Evolutionary conservation across 2,888 invertebrate species (phyloP).

Genomic region (Folsomia manolachei): DNA sequence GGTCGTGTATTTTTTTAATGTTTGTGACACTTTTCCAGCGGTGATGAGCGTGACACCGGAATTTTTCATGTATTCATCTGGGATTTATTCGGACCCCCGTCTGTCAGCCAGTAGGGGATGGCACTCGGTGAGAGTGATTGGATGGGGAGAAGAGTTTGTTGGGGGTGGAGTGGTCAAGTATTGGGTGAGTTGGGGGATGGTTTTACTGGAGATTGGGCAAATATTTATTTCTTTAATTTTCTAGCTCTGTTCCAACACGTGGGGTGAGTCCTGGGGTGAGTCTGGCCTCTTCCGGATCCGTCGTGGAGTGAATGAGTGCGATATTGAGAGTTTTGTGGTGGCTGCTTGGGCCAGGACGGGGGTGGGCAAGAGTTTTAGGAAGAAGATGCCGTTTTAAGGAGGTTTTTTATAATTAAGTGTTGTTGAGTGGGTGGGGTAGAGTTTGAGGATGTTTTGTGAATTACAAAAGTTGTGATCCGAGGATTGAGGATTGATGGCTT

Average conservation of each 20-base stretch:
- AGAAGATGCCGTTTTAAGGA: no score
- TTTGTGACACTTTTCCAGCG: constrained; percentile 60
- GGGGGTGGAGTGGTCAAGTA: constrained; percentile 66
- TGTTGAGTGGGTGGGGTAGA: no score
- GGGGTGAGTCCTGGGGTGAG: constrained; percentile 91
- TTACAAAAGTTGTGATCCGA: no score
- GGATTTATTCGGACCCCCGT: constrained; percentile 71
- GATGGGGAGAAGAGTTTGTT: constrained; percentile 78
- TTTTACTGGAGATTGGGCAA: no score
- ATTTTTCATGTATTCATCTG: constrained; percentile 84
- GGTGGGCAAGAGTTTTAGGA: no score
- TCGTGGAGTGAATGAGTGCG: constrained; percentile 80
- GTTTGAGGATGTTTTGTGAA: no score
- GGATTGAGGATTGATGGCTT: no score
- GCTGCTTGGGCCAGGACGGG: constrained; percentile 73
- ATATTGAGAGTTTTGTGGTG: constrained; percentile 84
- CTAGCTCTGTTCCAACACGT: constrained; percentile 92
- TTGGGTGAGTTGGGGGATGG: constrained; percentile 69
- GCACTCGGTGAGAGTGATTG: constrained; percentile 87
- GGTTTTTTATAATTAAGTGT: no score
- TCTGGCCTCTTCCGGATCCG: constrained; percentile 83
- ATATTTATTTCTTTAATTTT: no score
- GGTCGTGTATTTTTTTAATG: background rate
- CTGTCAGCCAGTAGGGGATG: constrained; percentile 63
- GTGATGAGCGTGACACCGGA: constrained; percentile 86